Conservation (phyloP, 2,113 vertebrate genomes). For the Mola mola region DNA sequence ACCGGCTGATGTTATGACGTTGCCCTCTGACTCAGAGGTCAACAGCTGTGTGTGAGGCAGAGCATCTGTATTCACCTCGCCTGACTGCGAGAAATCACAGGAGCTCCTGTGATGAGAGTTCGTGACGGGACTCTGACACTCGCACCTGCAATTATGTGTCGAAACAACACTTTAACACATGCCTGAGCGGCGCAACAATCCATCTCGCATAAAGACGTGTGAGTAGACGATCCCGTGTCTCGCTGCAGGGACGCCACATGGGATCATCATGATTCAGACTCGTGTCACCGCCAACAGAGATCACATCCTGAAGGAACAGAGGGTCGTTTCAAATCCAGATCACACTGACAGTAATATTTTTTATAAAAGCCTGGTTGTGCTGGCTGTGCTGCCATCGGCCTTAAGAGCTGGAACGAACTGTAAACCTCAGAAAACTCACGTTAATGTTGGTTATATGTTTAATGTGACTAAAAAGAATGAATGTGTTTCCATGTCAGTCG, state of each 20-base stretch:
- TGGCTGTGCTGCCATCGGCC: too few relatives aligned
- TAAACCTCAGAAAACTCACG: too few relatives aligned
- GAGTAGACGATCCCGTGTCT: slow-evolving; percentile 18
- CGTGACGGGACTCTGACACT: slow-evolving; percentile 11
- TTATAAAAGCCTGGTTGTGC: too few relatives aligned
- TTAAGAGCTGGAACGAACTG: too few relatives aligned
- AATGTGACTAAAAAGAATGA: too few relatives aligned
- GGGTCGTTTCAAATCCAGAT: too few relatives aligned
- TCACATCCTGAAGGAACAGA: too few relatives aligned
- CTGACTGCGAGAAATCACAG: not conserved
- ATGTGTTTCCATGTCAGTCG: too few relatives aligned
- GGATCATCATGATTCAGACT: slow-evolving; percentile 22
- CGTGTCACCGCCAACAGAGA: slow-evolving; percentile 3
- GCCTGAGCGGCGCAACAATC: slow-evolving; percentile 4
- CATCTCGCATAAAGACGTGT: not conserved
- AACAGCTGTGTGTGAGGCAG: too few relatives aligned
- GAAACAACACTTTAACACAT: slow-evolving; percentile 33
- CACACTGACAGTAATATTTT: too few relatives aligned
- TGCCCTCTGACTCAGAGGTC: slow-evolving; percentile 34
- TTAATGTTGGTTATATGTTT: too few relatives aligned
- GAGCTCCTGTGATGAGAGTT: not conserved
- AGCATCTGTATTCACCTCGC: slow-evolving; percentile 5
- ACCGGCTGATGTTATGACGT: slow-evolving; percentile 10
- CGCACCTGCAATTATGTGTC: slow-evolving; percentile 30
- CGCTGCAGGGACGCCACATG: not conserved